Base-by-base conservation (phyloP, 2,888 invertebrate genomes). In the Andrena trimmerana region DNA sequence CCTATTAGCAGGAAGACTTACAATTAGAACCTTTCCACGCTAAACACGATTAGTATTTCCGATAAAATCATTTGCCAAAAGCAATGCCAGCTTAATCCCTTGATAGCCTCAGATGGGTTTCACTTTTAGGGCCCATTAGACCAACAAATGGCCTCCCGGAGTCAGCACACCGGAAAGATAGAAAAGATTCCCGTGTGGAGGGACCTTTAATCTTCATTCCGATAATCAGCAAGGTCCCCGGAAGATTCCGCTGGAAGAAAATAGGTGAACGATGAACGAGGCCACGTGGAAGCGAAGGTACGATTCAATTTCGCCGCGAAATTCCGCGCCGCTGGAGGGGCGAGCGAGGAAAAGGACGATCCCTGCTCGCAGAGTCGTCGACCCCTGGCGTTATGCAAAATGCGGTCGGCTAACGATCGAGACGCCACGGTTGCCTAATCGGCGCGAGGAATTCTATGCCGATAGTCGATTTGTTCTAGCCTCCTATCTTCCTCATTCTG, bases 371-470 rank as follows among this genome's bases (percentile, higher is more conserved):
- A 24, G 57, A 62, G 83, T 83, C 85, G 72, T 78, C 78, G 81
- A 88, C 84, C 86, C 69, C 72, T 63, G 68, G 84, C 66, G 78
- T 90, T 90, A 87, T 89, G 90, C 86, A 90, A 90, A 90, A 85
- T 85, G 89, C 68, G 89, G 88, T 90, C 88, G 36, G 68, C 83
- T 82, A 89, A 89, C 89, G 75, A 78, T 76, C 50, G 77, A 75
- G 81, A 20, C 72, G 52, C 16, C 57, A 57, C 72, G 78, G 69
- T 83, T 84, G 79, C 73, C 42, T 83, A 72, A 78, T 57, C n/a
- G 59, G 48, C 29, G 36, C 50, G 27, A 57, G 57, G 24, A 57
- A 57, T 27, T 27, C 57, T 27, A 57, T 10, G 57, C 27, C 24
- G 27, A 57, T 57, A 57, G 57, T 24, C 27, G 13, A 27, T 57